Evolutionary conservation across 2,888 invertebrate species (phyloP).

Genomic region (Bellardia pandia): DNA sequence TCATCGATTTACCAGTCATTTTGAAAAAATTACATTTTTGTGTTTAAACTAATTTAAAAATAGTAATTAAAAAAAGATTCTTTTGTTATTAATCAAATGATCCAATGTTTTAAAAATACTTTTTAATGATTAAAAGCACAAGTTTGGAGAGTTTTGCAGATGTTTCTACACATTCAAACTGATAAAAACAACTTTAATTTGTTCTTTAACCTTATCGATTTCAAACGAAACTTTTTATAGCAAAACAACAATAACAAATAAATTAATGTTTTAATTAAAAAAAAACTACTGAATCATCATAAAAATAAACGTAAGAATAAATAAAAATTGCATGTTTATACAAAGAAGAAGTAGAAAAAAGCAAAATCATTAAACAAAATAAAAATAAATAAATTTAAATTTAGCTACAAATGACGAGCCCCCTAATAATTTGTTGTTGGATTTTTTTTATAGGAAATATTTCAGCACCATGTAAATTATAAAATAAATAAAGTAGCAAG

Average conservation of each 20-base stretch:
- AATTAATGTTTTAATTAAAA: slow-evolving; percentile 7
- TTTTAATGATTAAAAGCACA: neutral
- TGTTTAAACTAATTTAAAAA: neutral
- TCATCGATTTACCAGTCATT: too few relatives aligned
- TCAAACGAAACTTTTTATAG: neutral
- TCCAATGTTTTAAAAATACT: neutral
- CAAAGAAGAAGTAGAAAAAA: neutral
- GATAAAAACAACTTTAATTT: slow-evolving; percentile 12
- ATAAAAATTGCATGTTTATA: slow-evolving; percentile 34
- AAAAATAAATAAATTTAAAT: slow-evolving; percentile 32
- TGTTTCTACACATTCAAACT: neutral
- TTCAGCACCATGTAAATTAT: slow-evolving; percentile 37
- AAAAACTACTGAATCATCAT: slow-evolving; percentile 34
- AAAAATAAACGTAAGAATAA: neutral
- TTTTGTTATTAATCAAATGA: neutral
- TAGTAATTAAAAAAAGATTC: neutral
- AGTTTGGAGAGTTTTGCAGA: neutral
- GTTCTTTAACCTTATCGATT: neutral
- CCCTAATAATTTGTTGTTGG: slow-evolving; percentile 41
- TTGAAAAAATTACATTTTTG: neutral
- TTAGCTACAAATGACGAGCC: slow-evolving; percentile 49
- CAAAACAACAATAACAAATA: neutral
- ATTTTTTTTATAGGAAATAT: slow-evolving; percentile 19
- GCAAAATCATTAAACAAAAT: slow-evolving; percentile 1
- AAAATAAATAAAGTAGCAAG: neutral